Evolutionary conservation across 1,140 invertebrate species (phyloP), one percentile per base, ranked within the genome.

Genomic region (Anadara kagoshimensis): DNA sequence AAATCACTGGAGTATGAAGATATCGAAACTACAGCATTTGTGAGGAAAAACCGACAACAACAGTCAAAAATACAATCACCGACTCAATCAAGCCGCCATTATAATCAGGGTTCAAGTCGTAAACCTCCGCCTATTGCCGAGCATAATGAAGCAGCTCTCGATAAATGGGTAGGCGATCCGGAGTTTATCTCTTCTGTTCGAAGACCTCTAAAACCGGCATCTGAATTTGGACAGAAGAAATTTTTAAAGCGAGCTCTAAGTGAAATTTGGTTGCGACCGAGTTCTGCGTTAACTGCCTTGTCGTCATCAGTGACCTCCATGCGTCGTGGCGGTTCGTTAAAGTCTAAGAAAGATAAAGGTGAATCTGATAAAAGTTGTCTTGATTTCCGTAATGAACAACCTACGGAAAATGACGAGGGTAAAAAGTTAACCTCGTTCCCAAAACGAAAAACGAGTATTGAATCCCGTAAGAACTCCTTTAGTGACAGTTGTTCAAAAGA

Each of bases 101-200:
- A 10, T 49, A 53, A 8, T 43, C 49, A n/a, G 59, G 51, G 24
- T 54, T 63, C 18, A 49, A 26, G 16, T 44, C 59, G 12, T 44
- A 51, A 54, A 71, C 63, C 22, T 20, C 49, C 2, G 36, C 59
- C 20, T 47, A 61, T 10, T 43, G 45, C 44, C 41, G 45, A 18
- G 26, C 49, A 22, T 11, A 54, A 24, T 36, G 47, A 24, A 41
- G 59, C 44, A 26, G 26, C 41, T 14, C n/a, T 41, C 44, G 29
- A 36, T 36, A 36, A 2, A 2, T 71, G 69, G 69, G 69, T 64
- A 12, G 69, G 69, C 22, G 69, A 71, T 29, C 69, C 61, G 11
- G 69, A 71, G 26, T 71, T 59, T 45, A 71, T 71, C 8, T 64
- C 59, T 12, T 71, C 69, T 14, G 45, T 71, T 11, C 59, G 69